Evolutionary conservation across 2,113 vertebrate genomes (phyloP).

Genomic region (human (Homo sapiens)): DNA sequence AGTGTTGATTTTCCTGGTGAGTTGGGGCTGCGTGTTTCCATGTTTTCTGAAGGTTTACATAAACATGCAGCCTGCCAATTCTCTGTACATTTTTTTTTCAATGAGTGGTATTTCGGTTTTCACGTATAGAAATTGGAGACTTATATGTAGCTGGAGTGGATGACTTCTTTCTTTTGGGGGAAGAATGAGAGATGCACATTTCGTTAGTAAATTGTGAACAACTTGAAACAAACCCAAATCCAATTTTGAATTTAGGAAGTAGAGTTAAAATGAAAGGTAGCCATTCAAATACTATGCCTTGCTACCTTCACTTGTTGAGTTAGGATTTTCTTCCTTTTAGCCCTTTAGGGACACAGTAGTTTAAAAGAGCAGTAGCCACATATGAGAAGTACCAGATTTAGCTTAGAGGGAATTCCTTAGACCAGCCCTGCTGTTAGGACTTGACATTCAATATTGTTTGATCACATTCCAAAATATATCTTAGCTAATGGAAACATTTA

Average conservation of each 20-base stretch:
- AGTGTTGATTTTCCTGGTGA: constrained; percentile 8
- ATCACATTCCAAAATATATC: constrained; percentile 44
- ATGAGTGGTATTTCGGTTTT: constrained; percentile 10
- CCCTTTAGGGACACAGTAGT: background rate
- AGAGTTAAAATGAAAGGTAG: background rate
- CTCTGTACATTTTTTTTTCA: background rate
- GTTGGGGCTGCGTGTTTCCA: background rate
- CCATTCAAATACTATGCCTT: background rate
- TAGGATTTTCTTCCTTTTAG: background rate
- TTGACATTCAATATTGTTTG: background rate
- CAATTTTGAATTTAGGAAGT: background rate
- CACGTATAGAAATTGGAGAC: constrained; percentile 8
- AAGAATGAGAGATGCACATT: background rate
- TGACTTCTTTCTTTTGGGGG: background rate
- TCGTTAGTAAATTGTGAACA: background rate
- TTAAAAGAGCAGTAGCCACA: background rate
- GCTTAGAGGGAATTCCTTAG: background rate
- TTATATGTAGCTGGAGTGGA: background rate
- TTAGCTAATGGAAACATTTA: constrained; percentile 41
- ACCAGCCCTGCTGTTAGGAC: background rate
- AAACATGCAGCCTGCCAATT: constrained; percentile 2
- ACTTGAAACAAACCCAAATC: background rate
- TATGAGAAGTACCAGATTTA: background rate
- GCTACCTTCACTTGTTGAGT: background rate
- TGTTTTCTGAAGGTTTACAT: constrained; percentile 34